Evolutionary conservation across 2,113 vertebrate species (phyloP), one percentile per base, ranked within the genome.

Genomic region (cattle (Bos taurus)): DNA sequence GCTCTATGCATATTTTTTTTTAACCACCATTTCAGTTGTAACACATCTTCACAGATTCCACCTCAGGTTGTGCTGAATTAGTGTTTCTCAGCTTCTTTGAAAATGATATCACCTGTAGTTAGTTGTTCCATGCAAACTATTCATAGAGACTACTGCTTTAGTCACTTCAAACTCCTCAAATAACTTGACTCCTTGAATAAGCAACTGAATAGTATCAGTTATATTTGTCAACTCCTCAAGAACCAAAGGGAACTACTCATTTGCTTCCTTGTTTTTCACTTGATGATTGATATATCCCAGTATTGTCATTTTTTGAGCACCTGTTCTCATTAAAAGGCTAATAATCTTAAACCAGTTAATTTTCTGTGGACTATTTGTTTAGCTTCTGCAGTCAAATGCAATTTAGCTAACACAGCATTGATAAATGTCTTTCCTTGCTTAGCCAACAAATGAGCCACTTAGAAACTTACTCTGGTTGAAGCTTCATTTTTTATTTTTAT

Each of bases 391-490:
- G 11, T 93, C 26, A 93, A 59, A 78, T 3, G 43, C 48, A 84
- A 2, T 88, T 92, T 43, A 57, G 94, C 28, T 40, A 77, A 89
- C 59, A 95, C 50, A 56, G 23, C 10, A 26, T 81, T 9, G 25
- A 21, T 83, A 78, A 84, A 81, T 60, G 6, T 16, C 83, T 97
- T 97, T 94, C 48, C 57, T 96, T 88, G 40, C 43, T 92, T 92
- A 56, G 67, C 48, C 54, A 74, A 89, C 40, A 95, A 87, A 88
- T 77, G n/a, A 92, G 62, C 25, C 16, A 50, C 71, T 94, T 92
- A 36, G 84, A 96, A 96, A 90, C 14, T 89, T 86, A 46, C 30
- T 91, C 48, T 94, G 57, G 43, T 80, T 92, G 80, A 96, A 95
- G 54, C 13, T 14, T 97, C 17, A 33, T 82, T 90, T 96, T 95